Evolutionary conservation across 1,140 invertebrate species (phyloP).

Genomic region (Apis cerana): DNA sequence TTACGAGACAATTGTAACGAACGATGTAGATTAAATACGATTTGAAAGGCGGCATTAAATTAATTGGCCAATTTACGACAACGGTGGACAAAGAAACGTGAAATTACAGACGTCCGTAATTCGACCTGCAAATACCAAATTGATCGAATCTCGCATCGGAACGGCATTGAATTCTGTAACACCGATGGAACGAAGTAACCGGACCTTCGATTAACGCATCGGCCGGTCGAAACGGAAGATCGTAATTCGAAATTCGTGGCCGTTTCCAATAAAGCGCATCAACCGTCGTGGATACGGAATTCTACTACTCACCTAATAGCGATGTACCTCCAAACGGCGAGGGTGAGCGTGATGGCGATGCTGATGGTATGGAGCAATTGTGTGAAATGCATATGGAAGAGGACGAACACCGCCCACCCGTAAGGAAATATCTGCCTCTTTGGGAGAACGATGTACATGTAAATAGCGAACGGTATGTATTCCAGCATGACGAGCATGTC

Average conservation of each 20-base stretch:
- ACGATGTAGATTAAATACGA: too few species aligned
- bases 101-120: too few species aligned
- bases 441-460: constrained; percentile 86
- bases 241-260: constrained; percentile 15
- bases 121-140: too few species aligned
- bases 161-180: background rate
- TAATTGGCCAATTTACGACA: too few species aligned
- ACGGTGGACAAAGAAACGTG: too few species aligned
- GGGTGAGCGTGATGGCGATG: constrained; percentile 91
- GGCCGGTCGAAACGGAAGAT: too few species aligned
- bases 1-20: too few species aligned
- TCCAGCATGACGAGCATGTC: constrained; percentile 94
- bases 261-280: background rate
- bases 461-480: constrained; percentile 91
- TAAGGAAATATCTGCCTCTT: constrained; percentile 84
- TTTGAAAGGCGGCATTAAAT: too few species aligned
- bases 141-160: too few species aligned
- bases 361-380: constrained; percentile 92
- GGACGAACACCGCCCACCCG: constrained; percentile 86
- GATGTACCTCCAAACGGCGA: constrained; percentile 90
- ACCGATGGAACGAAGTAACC: background rate
- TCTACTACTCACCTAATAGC: constrained; percentile 82
- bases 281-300: background rate
- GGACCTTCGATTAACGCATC: background rate
- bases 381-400: constrained; percentile 91